phyloP scores from a whole-genome alignment of 2,113 vertebrate species.

The Montifringilla adamsi region DNA sequence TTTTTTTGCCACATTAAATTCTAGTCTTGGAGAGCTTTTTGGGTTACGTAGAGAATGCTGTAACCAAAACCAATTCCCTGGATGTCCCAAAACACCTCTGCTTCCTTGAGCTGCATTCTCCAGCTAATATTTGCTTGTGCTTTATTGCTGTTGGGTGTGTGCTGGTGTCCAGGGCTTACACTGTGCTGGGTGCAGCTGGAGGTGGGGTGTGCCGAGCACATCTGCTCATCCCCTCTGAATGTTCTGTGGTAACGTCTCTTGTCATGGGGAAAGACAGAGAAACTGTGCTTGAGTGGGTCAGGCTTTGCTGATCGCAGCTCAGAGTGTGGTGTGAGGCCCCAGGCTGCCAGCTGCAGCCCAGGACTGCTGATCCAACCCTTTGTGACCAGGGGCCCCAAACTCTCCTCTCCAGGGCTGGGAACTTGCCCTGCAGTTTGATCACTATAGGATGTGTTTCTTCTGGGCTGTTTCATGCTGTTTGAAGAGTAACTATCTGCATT shows the following conservation, averaged over 20 bases:
- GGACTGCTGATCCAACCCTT: not conserved
- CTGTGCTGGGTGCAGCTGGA: not conserved
- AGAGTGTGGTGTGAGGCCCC: accelerated
- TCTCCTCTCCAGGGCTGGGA: not conserved
- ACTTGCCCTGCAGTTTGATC: not conserved
- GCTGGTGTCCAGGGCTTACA: not conserved
- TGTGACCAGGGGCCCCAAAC: not conserved
- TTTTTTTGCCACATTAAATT: not conserved
- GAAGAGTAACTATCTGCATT: not conserved
- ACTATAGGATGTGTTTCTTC: not conserved
- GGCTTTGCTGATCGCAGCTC: not conserved
- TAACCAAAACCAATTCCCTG: not conserved
- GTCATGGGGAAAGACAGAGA: not conserved
- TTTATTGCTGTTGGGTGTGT: not conserved
- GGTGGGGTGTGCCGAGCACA: not conserved
- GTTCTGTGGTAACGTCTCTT: not conserved
- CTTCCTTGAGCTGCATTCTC: not conserved
- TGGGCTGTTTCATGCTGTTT: not conserved
- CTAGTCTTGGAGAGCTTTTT: not conserved
- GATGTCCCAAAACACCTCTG: not conserved
- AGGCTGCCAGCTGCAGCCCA: not conserved
- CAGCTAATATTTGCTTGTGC: accelerated
- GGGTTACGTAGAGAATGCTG: not conserved
- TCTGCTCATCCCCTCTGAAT: not conserved
- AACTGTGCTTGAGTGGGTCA: accelerated